Conservation (phyloP, 2,888 invertebrate genomes). For the Sinhomidia bicolor region DNA sequence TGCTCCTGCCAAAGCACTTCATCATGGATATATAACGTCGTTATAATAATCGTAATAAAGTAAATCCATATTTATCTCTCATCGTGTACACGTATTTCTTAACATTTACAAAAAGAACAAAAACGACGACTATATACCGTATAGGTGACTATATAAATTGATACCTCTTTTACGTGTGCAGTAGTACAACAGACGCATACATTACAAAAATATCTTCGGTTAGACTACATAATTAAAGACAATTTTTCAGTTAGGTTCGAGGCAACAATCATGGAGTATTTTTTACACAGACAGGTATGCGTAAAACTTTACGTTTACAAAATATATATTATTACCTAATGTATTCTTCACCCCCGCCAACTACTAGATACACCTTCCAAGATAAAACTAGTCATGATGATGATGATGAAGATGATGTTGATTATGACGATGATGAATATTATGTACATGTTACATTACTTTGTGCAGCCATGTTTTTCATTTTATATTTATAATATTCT, state of each 20-base stretch:
- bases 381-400: conserved; percentile 30
- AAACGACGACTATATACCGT: neutral
- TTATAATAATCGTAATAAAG: conserved; percentile 33
- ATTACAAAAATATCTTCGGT: conserved; percentile 13
- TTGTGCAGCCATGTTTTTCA: conserved; percentile 48
- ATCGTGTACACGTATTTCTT: conserved; percentile 11
- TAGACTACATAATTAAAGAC: conserved; percentile 16
- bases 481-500: conserved; percentile 63
- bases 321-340: conserved; percentile 30
- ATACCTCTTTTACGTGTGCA: neutral
- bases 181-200: neutral
- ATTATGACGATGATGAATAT: conserved; percentile 6
- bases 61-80: conserved; percentile 35
- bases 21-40: neutral
- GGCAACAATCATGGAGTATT: conserved; percentile 28
- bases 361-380: conserved; percentile 10
- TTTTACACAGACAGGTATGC: neutral
- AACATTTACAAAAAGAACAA: conserved; percentile 52
- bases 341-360: neutral
- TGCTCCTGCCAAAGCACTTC: neutral
- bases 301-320: conserved; percentile 10
- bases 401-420: conserved; percentile 14
- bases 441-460: neutral
- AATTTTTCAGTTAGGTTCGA: conserved; percentile 11
- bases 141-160: neutral